These are phyloP conservation scores for Siniperca scherzeri DNA, from an alignment of 2,797 vertebrate species.

Conservation along the genomic window DNA sequence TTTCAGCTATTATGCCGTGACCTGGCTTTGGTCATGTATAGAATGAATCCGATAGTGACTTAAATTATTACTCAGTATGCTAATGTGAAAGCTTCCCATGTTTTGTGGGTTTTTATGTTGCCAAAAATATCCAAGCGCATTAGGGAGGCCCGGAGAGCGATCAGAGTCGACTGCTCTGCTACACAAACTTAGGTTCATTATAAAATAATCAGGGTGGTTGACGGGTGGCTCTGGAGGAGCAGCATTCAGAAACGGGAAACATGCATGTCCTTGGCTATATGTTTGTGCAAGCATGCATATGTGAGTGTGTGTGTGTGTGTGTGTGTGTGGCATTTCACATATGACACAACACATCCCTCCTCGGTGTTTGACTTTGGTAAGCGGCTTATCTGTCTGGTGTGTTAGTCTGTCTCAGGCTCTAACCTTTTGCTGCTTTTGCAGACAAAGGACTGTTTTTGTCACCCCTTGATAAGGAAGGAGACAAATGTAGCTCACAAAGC, in stretches of 20 bases:
- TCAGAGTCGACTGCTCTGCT: constrained; percentile 74
- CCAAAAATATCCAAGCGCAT: constrained; percentile 82
- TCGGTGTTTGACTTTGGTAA: constrained; percentile 83
- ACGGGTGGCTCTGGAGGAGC: constrained; percentile 69
- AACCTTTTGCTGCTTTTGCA: constrained; percentile 81
- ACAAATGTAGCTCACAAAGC: constrained; percentile 80
- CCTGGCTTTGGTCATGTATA: constrained; percentile 48
- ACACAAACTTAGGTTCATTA: constrained; percentile 83
- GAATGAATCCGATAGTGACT: constrained; percentile 61
- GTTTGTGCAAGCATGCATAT: too few species aligned
- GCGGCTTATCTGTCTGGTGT: constrained; percentile 81
- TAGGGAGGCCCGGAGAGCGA: constrained; percentile 70
- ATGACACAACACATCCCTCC: constrained; percentile 77
- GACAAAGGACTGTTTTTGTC: constrained; percentile 78
- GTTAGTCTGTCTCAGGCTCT: constrained; percentile 72
- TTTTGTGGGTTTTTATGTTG: constrained; percentile 72
- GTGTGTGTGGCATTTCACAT: constrained; percentile 71
- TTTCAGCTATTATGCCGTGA: constrained; percentile 49
- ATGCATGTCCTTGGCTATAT: background rate
- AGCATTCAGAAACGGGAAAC: constrained; percentile 50
- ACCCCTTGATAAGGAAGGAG: constrained; percentile 76
- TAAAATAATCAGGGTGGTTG: constrained; percentile 83
- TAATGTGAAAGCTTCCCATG: constrained; percentile 71
- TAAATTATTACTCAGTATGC: constrained; percentile 72
- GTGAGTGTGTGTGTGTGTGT: constrained; percentile 11